Evolutionary conservation across 2,888 invertebrate genomes (phyloP).

Genomic region (Synergus laeviventris): DNA sequence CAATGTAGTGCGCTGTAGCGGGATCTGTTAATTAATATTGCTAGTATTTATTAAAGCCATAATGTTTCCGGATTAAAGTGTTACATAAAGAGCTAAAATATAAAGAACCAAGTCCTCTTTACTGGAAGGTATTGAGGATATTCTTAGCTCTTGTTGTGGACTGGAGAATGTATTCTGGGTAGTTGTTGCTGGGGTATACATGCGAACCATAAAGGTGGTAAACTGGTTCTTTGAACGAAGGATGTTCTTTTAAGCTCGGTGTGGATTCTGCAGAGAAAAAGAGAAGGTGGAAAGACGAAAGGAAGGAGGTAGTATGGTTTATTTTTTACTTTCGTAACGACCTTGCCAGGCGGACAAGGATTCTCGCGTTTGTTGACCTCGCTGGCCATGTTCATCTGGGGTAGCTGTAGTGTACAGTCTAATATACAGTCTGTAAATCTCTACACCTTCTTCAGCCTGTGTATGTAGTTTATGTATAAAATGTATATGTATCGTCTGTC

Average conservation of each 20-base stretch:
- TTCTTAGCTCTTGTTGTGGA: neutral
- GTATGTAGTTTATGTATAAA: neutral
- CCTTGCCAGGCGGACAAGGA: conserved; percentile 72
- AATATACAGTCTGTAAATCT: too few species aligned
- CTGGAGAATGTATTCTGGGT: neutral
- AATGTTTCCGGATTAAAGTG: neutral
- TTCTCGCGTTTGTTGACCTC: conserved; percentile 71
- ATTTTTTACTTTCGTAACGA: conserved; percentile 69
- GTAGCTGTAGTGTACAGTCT: conserved; percentile 6
- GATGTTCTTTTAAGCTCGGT: conserved; percentile 62
- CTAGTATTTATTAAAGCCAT: neutral
- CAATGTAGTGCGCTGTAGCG: too few species aligned
- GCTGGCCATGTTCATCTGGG: neutral
- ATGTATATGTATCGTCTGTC: neutral
- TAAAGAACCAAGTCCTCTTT: neutral
- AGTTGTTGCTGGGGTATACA: conserved; percentile 22
- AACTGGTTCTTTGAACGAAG: conserved; percentile 68
- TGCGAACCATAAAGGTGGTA: conserved; percentile 51
- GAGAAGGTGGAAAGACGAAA: conserved; percentile 45
- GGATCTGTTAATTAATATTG: too few species aligned
- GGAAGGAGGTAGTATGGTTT: conserved; percentile 53
- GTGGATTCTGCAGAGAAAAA: conserved; percentile 39
- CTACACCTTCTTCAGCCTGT: neutral
- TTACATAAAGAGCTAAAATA: conserved; percentile 1
- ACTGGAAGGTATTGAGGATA: conserved; percentile 1